Percentiles rank a stretch among this genome's conserved stretches.
Evolutionary conservation across 2,797 vertebrate genomes (phyloP).

Genomic region (Urophycis tenuis): DNA sequence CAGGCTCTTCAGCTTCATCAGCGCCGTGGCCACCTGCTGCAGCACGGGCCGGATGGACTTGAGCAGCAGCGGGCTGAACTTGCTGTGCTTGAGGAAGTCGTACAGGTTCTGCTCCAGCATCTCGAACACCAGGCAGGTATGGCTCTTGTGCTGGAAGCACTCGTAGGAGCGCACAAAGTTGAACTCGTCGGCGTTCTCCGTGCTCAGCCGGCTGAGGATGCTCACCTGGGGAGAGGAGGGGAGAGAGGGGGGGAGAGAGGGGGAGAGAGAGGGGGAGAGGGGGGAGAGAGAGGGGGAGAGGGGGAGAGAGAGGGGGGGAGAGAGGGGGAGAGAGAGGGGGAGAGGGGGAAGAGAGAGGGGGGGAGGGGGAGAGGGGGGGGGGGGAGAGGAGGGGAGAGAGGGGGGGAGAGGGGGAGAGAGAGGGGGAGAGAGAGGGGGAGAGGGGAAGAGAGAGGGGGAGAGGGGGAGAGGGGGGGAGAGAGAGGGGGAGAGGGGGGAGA

Average conservation of each 20-base stretch:
- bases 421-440: background rate
- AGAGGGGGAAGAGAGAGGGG: too few relatives aligned
- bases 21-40: conserved; percentile 94
- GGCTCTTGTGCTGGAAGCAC: conserved; percentile 99
- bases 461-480: too few relatives aligned
- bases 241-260: background rate
- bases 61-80: conserved; percentile 97
- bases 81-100: conserved; percentile 99
- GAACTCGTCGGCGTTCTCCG: conserved; percentile 95
- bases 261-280: background rate
- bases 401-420: background rate
- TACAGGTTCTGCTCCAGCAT: conserved; percentile 99
- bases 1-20: conserved; percentile 97
- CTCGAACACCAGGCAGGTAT: conserved; percentile 99
- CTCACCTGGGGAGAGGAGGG: conserved; percentile 73
- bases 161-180: conserved; percentile 97
- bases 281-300: background rate
- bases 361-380: too few relatives aligned
- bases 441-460: too few relatives aligned
- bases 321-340: too few relatives aligned
- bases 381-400: too few relatives aligned
- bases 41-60: conserved; percentile 95
- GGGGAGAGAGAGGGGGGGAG: background rate
- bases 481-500: too few relatives aligned
- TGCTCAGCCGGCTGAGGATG: conserved; percentile 95